phyloP scores from a whole-genome alignment of 2,888 invertebrate genomes.

The Polia nebulosa region DNA sequence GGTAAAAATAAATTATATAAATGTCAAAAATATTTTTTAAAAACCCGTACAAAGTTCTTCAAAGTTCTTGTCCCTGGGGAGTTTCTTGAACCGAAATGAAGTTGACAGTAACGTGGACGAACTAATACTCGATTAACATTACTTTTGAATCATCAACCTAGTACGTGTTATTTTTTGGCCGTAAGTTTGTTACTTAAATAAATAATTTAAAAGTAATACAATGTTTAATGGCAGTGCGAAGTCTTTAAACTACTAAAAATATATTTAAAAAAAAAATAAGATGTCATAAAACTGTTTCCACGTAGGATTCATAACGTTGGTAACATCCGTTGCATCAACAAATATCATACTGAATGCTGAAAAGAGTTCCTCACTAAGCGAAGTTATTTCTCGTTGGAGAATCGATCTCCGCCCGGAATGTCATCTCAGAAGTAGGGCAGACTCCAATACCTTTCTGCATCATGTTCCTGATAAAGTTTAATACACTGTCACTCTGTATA shows the following conservation, averaged over 20 bases:
- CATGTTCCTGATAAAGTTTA: slow-evolving; percentile 1
- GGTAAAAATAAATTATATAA: no score
- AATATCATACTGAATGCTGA: slow-evolving; percentile 7
- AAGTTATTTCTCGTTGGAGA: slow-evolving; percentile 15
- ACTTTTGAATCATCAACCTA: no score
- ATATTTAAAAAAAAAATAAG: neutral
- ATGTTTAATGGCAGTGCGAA: neutral
- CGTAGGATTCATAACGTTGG: neutral
- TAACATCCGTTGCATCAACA: slow-evolving; percentile 12
- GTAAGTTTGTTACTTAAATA: neutral
- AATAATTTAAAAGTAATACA: neutral
- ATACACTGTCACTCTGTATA: neutral
- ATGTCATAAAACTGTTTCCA: neutral
- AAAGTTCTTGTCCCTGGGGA: no score
- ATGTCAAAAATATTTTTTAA: no score
- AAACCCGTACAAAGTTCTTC: no score
- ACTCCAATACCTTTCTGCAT: slow-evolving; percentile 7
- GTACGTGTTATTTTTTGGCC: neutral
- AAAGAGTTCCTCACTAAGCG: slow-evolving; percentile 4
- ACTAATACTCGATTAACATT: no score
- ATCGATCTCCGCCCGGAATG: slow-evolving; percentile 22
- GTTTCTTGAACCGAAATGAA: no score
- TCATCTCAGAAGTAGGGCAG: slow-evolving; percentile 35
- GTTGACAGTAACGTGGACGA: no score
- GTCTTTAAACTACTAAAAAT: no score